These are phyloP conservation scores for Brachionus rubens DNA, from an alignment of 1,140 invertebrate species.

Conservation along the genomic window DNA sequence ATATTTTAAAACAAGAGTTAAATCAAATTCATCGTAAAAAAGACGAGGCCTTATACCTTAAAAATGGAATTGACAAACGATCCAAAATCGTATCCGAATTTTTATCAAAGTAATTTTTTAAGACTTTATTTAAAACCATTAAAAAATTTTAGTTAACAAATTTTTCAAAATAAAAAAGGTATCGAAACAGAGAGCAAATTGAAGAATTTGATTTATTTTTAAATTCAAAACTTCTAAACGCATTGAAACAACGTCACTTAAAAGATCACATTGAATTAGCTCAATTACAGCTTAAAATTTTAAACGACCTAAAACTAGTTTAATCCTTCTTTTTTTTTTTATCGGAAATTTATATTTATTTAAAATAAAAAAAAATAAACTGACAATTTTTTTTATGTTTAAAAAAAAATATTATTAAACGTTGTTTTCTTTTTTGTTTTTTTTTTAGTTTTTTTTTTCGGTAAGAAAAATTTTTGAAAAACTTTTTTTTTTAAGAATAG, in stretches of 20 bases:
- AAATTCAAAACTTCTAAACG: neutral
- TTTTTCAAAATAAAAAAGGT: neutral
- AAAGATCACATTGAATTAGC: conserved; percentile 46
- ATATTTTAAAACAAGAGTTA: conserved; percentile 36
- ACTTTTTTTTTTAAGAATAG: too few relatives aligned
- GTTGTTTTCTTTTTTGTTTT: too few relatives aligned
- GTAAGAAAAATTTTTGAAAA: too few relatives aligned
- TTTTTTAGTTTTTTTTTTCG: too few relatives aligned
- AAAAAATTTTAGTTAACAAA: too few relatives aligned
- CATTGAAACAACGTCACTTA: conserved; percentile 26
- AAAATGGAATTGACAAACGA: conserved; percentile 44
- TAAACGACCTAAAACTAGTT: conserved; percentile 15
- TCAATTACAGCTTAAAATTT: conserved; percentile 34
- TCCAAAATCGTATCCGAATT: neutral
- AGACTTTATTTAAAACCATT: neutral
- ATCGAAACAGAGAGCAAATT: conserved; percentile 9
- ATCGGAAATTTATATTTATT: neutral
- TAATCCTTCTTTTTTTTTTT: conserved; percentile 6
- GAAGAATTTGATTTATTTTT: conserved; percentile 27
- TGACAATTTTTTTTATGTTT: too few relatives aligned
- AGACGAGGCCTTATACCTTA: conserved; percentile 44
- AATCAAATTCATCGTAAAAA: conserved; percentile 42
- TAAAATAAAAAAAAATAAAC: neutral
- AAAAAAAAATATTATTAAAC: too few relatives aligned
- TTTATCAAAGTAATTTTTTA: conserved; percentile 28